These are phyloP conservation scores for Drosophila aff. DNA, from an alignment of 1,140 invertebrate genomes.

Conservation along the genomic window DNA sequence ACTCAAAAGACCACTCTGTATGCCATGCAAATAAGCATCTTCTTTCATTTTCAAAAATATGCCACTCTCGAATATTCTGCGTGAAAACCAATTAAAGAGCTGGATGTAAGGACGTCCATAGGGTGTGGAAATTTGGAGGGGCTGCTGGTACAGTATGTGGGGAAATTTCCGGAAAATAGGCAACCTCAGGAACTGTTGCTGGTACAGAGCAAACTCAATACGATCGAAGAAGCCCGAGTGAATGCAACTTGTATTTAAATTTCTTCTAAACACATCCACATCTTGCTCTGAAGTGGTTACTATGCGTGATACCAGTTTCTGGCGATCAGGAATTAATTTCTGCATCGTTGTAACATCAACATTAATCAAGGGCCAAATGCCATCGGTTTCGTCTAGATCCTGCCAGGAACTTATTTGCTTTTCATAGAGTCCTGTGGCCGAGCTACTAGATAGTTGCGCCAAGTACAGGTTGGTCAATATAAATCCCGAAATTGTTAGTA, in stretches of 20 bases:
- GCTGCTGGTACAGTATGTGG: conserved; percentile 53
- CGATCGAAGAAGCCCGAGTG: conserved; percentile 59
- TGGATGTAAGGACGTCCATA: conserved; percentile 58
- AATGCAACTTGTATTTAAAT: conserved; percentile 56
- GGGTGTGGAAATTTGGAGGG: conserved; percentile 54
- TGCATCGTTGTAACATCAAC: conserved; percentile 21
- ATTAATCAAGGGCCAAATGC: conserved; percentile 39
- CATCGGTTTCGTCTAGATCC: conserved; percentile 42
- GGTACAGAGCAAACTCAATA: conserved; percentile 63
- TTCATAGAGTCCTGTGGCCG: conserved; percentile 56
- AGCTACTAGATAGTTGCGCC: conserved; percentile 55
- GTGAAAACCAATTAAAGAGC: conserved; percentile 63
- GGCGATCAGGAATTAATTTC: conserved; percentile 43
- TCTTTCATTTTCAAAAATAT: conserved; percentile 60
- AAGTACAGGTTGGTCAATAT: conserved; percentile 65
- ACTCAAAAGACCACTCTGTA: conserved; percentile 53
- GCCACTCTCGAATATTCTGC: conserved; percentile 61
- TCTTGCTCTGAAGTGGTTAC: conserved; percentile 30
- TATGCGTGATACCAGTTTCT: conserved; percentile 39
- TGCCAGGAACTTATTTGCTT: conserved; percentile 55
- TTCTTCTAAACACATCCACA: conserved; percentile 41
- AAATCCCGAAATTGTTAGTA: conserved; percentile 47
- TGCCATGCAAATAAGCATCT: conserved; percentile 53
- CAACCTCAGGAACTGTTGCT: conserved; percentile 57
- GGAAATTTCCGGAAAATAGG: conserved; percentile 56